Evolutionary conservation across 2,888 invertebrate species (phyloP), one percentile per base, ranked within the genome.

Genomic region (Physocephala rufipes): DNA sequence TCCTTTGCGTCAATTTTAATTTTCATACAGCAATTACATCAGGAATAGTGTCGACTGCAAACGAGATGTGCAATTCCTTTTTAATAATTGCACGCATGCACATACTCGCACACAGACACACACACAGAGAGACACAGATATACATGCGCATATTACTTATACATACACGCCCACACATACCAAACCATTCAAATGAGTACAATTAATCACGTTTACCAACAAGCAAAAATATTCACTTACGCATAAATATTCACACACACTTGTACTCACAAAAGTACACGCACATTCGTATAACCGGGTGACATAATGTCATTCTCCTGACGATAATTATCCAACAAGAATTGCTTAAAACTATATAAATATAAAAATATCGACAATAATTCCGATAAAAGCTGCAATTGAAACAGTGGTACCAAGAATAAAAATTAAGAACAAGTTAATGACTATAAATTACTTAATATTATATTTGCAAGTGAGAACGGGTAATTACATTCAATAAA

Each of bases 331-430:
- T n/a, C n/a, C n/a, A 75, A 79, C 78, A 79, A 76, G 78, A 79
- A 78, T 79, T 68, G 68, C 68, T 79, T 74, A 75, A 81, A 80
- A 81, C 78, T 81, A 78, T 79, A 80, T 81, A 78, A 80, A 78
- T 77, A n/a, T n/a, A n/a, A n/a, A n/a, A n/a, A n/a, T n/a, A n/a
- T n/a, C n/a, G n/a, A n/a, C n/a, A n/a, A n/a, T n/a, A n/a, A 21
- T 21, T 7, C 19, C 53, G 21, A 53, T 5, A 66, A 36, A 12
- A 16, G 19, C n/a, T 30, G 47, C 36, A n/a, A n/a, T n/a, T n/a
- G n/a, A n/a, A 36, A 9, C 36, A 36, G 36, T 9, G 36, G 5
- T 9, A 36, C 5, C 36, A 36, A 36, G 5, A 36, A 36, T 36
- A 45, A 26, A 26, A 43, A 45, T 30, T 36, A 30, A 62, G 66